Conservation (phyloP, 2,113 vertebrate species). For the Fukomys damarensis region DNA sequence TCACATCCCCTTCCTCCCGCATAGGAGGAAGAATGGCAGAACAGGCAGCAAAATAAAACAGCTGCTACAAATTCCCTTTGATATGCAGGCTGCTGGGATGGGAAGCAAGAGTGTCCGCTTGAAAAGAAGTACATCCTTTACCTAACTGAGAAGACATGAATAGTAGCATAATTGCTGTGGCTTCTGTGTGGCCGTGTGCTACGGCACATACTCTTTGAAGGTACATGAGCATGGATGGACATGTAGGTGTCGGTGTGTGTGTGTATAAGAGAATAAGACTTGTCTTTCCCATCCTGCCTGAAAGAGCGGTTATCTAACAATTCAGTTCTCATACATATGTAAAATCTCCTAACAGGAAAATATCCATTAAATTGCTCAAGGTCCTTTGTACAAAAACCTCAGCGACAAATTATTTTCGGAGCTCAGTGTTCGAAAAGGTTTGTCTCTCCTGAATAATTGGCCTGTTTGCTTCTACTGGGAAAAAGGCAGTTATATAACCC, state of each 20-base stretch:
- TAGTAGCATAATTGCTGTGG: background rate
- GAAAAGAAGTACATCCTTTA: background rate
- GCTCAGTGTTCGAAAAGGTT: slow-evolving; percentile 32
- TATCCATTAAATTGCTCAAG: slow-evolving; percentile 50
- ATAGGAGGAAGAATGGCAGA: background rate
- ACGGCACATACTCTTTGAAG: background rate
- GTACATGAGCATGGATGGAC: background rate
- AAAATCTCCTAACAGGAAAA: slow-evolving; percentile 58
- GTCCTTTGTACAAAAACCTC: slow-evolving; percentile 51
- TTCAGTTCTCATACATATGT: slow-evolving; percentile 22
- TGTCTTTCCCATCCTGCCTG: background rate
- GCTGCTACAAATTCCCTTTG: background rate
- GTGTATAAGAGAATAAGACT: background rate
- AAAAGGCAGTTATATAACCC: background rate
- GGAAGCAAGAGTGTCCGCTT: background rate
- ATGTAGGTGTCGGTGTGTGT: background rate
- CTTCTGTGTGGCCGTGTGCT: background rate
- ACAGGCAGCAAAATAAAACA: background rate
- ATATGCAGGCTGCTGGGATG: background rate
- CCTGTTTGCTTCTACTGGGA: slow-evolving; percentile 4
- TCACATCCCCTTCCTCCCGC: background rate
- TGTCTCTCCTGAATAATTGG: slow-evolving; percentile 53
- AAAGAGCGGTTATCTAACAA: slow-evolving; percentile 22
- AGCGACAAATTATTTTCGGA: slow-evolving; percentile 67
- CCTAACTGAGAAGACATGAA: background rate